Evolutionary conservation across 1,140 invertebrate genomes (phyloP).

Genomic region (Idris sp.): DNA sequence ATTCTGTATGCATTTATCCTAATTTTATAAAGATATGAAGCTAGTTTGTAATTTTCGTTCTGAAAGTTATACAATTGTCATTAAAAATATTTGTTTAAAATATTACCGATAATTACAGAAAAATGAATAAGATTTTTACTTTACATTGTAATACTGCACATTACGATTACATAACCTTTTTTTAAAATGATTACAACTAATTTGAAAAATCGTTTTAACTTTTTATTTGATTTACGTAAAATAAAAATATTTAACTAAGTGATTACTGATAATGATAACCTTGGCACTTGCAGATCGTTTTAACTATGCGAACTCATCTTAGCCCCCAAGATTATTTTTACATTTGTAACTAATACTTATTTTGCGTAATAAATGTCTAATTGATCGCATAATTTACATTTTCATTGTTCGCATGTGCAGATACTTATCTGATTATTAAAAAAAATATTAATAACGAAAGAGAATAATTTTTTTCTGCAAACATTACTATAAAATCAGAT

Average conservation of each 20-base stretch:
- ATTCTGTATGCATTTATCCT: conserved; percentile 19
- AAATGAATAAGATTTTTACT: no score
- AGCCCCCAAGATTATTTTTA: conserved; percentile 32
- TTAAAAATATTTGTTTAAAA: no score
- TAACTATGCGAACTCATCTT: conserved; percentile 32
- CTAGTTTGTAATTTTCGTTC: no score
- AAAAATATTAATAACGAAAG: no score
- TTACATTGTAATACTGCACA: no score
- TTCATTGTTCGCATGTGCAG: conserved; percentile 35
- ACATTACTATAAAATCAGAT: conserved; percentile 1
- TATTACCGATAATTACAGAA: no score
- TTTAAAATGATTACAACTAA: conserved; percentile 13
- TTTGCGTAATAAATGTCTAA: conserved; percentile 25
- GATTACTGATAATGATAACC: conserved; percentile 47
- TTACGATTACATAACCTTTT: conserved; percentile 19
- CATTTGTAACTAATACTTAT: conserved; percentile 45
- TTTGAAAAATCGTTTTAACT: conserved; percentile 18
- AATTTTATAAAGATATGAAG: no score
- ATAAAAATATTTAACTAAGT: conserved; percentile 37
- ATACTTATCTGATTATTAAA: conserved; percentile 18
- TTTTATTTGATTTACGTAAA: conserved; percentile 39
- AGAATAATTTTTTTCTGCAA: no score
- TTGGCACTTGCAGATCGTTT: conserved; percentile 35
- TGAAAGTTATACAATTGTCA: background rate
- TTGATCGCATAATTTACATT: conserved; percentile 28